Evolutionary conservation across 2,888 invertebrate species (phyloP).

Genomic region (Notodonta dromedarius): DNA sequence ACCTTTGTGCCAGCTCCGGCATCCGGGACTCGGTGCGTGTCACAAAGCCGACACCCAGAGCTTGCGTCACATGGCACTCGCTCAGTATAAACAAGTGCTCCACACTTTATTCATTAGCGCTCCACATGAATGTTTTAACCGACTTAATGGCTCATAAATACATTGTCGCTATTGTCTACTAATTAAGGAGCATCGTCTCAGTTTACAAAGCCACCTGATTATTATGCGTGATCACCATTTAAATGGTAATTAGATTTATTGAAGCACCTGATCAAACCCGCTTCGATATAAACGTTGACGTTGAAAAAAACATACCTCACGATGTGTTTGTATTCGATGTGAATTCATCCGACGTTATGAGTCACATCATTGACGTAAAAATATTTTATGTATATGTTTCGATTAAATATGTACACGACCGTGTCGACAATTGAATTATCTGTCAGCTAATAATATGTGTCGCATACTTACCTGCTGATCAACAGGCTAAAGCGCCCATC

Average conservation of each 20-base stretch:
- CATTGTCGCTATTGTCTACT: slow-evolving; percentile 71
- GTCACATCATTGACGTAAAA: slow-evolving; percentile 40
- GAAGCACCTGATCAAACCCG: slow-evolving; percentile 74
- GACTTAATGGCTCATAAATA: slow-evolving; percentile 65
- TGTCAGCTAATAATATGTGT: slow-evolving; percentile 25
- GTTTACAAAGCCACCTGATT: slow-evolving; percentile 77
- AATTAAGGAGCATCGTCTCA: slow-evolving; percentile 74
- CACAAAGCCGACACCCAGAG: slow-evolving; percentile 10
- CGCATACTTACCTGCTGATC: slow-evolving; percentile 18
- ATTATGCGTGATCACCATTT: slow-evolving; percentile 83
- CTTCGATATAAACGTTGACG: slow-evolving; percentile 47
- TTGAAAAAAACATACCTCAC: slow-evolving; percentile 48
- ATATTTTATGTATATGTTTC: slow-evolving; percentile 37
- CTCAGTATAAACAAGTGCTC: slow-evolving; percentile 68
- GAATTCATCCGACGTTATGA: slow-evolving; percentile 46
- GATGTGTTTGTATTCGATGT: slow-evolving; percentile 37
- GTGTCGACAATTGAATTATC: slow-evolving; percentile 33
- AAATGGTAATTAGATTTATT: slow-evolving; percentile 82
- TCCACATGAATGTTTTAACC: slow-evolving; percentile 57
- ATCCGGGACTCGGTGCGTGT: background rate
- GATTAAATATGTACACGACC: slow-evolving; percentile 28
- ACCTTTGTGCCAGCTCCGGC: background rate
- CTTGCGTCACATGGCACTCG: slow-evolving; percentile 56
- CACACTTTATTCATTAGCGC: slow-evolving; percentile 48
- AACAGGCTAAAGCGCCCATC: no score